Evolutionary conservation across 2,797 vertebrate genomes (phyloP).

Genomic region (Pseudotriccus pelzelni): DNA sequence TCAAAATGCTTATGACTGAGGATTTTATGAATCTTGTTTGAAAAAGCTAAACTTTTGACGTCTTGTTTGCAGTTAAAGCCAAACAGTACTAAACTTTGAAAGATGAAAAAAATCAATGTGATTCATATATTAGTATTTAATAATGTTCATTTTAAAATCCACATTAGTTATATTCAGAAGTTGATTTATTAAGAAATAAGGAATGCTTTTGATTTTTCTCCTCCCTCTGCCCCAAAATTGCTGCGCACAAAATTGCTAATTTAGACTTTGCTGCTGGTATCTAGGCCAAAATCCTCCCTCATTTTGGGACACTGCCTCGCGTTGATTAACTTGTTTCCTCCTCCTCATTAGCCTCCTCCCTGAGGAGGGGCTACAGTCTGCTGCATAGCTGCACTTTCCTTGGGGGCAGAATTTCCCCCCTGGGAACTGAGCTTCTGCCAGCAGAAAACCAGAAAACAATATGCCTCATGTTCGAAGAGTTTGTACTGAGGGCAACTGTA

Average conservation of each 20-base stretch:
- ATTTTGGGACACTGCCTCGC: not conserved
- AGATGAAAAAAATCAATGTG: not conserved
- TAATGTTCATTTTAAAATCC: not conserved
- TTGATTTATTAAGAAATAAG: not conserved
- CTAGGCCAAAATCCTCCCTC: not conserved
- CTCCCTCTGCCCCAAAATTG: not conserved
- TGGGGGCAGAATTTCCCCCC: not conserved
- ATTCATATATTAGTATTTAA: not conserved
- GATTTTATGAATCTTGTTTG: slow-evolving; percentile 32
- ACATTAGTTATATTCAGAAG: not conserved
- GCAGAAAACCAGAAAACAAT: not conserved
- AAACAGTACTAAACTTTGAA: not conserved
- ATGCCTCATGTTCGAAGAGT: not conserved
- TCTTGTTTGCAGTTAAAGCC: not conserved
- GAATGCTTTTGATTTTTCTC: not conserved
- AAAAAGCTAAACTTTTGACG: not conserved
- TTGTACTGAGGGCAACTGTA: not conserved
- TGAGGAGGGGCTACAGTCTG: not conserved
- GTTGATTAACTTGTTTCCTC: slow-evolving; percentile 14
- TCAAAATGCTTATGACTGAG: slow-evolving; percentile 37
- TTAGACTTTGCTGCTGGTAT: not conserved
- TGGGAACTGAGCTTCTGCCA: not conserved
- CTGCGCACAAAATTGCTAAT: not conserved
- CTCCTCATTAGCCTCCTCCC: not conserved
- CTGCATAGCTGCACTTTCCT: not conserved